phyloP scores from a whole-genome alignment of 2,888 invertebrate species.

The Dasypolia templi region DNA sequence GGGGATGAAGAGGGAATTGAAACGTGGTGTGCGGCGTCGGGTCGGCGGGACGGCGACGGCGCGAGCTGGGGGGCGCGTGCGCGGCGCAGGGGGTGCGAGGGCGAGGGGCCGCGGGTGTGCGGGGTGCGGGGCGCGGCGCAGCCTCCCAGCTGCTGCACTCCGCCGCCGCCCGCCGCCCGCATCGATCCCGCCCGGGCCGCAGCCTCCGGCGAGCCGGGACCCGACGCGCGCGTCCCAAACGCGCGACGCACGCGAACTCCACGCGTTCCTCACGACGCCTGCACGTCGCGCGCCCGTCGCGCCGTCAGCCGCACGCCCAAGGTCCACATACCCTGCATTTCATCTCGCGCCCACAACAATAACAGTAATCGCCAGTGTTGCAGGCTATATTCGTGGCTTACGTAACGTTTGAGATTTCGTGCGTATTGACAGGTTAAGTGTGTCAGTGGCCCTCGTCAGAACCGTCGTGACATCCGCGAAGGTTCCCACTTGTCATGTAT shows the following conservation, averaged over 20 bases:
- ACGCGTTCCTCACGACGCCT: slow-evolving; percentile 78
- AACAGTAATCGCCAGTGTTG: slow-evolving; percentile 78
- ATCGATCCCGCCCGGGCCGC: slow-evolving; percentile 88
- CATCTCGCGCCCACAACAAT: slow-evolving; percentile 80
- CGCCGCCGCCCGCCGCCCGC: slow-evolving; percentile 90
- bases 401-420: slow-evolving; percentile 83
- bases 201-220: slow-evolving; percentile 80
- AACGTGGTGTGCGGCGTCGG: slow-evolving; percentile 76
- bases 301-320: slow-evolving; percentile 74
- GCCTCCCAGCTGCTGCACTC: slow-evolving; percentile 87
- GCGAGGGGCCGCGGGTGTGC: slow-evolving; percentile 65
- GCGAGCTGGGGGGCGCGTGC: slow-evolving; percentile 71
- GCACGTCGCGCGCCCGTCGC: slow-evolving; percentile 74
- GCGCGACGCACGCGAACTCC: slow-evolving; percentile 79
- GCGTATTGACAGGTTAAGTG: slow-evolving; percentile 83
- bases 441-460: slow-evolving; percentile 72
- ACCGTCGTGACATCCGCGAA: slow-evolving; percentile 58
- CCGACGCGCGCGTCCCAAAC: slow-evolving; percentile 80
- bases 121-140: slow-evolving; percentile 82
- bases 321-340: slow-evolving; percentile 81
- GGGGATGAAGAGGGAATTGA: slow-evolving; percentile 83
- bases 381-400: slow-evolving; percentile 84
- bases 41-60: slow-evolving; percentile 65
- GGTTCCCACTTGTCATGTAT: slow-evolving; percentile 55
- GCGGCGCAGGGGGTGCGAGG: slow-evolving; percentile 61